Evolutionary conservation across 2,888 invertebrate species (phyloP).

Genomic region (Thelaira solivaga): DNA sequence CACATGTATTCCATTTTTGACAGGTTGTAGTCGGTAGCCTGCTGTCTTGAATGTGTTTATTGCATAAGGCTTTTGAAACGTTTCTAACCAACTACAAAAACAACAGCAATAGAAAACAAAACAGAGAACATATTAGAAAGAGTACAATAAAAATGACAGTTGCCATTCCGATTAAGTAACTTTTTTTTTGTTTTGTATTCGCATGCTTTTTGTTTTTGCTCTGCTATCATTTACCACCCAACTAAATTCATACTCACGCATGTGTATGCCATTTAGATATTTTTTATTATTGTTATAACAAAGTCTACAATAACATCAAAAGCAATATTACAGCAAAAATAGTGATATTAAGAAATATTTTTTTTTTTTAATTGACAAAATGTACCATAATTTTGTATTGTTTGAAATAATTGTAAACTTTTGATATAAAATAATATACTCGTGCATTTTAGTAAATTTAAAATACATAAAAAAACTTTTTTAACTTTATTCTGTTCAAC

Average conservation of each 20-base stretch:
- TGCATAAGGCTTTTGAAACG: too few relatives aligned
- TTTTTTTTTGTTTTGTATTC: neutral
- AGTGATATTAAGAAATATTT: neutral
- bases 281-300: neutral
- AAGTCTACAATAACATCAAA: neutral
- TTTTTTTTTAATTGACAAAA: too few relatives aligned
- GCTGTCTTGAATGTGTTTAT: too few relatives aligned
- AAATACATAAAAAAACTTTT: too few relatives aligned
- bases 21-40: too few relatives aligned
- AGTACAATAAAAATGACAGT: slow-evolving; percentile 2
- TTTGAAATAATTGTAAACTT: too few relatives aligned
- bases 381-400: too few relatives aligned
- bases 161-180: slow-evolving; percentile 10
- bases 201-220: neutral
- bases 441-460: too few relatives aligned
- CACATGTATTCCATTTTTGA: too few relatives aligned
- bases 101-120: neutral
- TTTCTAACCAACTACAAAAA: neutral
- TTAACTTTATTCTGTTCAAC: too few relatives aligned
- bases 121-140: neutral
- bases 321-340: neutral
- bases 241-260: neutral
- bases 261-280: neutral
- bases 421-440: too few relatives aligned
- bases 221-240: slow-evolving; percentile 4